Conservation (phyloP, 1,140 invertebrate genomes). For the Muscidifurax raptorellus region DNA sequence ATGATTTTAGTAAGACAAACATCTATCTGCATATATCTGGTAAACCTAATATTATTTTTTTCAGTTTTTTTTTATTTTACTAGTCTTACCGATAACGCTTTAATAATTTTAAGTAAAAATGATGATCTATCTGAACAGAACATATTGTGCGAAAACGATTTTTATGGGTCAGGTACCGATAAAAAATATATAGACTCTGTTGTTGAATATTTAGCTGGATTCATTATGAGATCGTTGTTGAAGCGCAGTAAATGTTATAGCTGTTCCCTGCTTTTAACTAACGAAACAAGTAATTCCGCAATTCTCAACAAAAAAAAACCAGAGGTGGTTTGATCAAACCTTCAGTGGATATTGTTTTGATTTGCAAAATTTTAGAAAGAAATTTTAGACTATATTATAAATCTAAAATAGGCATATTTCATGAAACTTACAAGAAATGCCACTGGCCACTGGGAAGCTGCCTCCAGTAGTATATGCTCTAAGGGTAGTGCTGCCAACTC, state of each 20-base stretch:
- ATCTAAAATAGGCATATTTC: neutral
- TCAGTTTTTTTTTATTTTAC: no score
- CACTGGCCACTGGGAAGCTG: no score
- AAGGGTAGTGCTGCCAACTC: no score
- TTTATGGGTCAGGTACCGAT: neutral
- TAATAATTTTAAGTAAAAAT: neutral
- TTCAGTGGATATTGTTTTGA: neutral
- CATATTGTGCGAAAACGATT: neutral
- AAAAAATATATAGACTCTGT: conserved; percentile 5
- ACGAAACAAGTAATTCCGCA: neutral
- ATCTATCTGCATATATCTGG: no score
- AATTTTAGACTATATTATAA: neutral
- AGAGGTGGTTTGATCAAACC: conserved; percentile 9
- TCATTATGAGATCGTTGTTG: no score
- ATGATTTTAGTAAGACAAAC: no score
- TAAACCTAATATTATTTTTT: no score
- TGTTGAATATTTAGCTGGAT: conserved; percentile 3
- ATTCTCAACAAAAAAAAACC: conserved; percentile 11
- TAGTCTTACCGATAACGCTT: neutral
- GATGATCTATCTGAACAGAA: neutral
- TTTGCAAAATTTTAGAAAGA: conserved; percentile 6
- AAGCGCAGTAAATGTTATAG: no score
- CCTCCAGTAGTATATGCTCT: no score
- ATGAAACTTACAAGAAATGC: neutral
- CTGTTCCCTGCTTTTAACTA: no score